Base-by-base conservation (phyloP, 1,140 invertebrate genomes). In the Araneus ventricosus region DNA sequence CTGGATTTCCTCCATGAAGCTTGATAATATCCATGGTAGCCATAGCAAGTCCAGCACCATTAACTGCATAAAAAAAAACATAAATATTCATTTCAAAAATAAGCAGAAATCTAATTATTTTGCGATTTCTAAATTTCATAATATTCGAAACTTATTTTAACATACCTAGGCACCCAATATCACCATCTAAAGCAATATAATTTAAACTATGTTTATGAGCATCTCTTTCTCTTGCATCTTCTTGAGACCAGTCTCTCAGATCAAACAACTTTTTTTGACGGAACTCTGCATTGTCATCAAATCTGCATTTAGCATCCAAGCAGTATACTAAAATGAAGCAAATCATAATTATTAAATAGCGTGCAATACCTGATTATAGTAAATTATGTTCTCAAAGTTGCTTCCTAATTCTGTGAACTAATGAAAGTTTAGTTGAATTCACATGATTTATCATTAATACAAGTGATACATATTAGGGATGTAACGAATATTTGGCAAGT, bases 1-100 rank as follows among this genome's bases (percentile, higher is more conserved):
- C 99, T 24, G 99, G 99, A 94, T 97, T 97, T 63, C 99, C 99
- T 75, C 98, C 98, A 95, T 99, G 98, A 2, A 99, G 95, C 95
- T 98, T 98, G 70, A 99, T 99, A 57, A 99, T 98, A 95, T 99
- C 98, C 98, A 99, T 99, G n/a, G 98, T 99, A 41, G 98, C 99
- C 99, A 99, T 99, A 10, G 99, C 99, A n/a, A 99, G 96, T 39
- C 99, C 99, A 94, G 99, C 99, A 34, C 99, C 99, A 96, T 99
- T 99, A 0, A 99, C 99, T 96, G 17, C n/a, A 59, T n/a, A n/a
- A 8, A 41, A 63, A 39, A 41, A 88, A 67, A 59, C 22, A 37
- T 6, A 37, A 90, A 61, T 22, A 17, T 30, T 0, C 6, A 61
- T 22, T 24, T 37, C 2, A 39, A 4, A 63, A 37, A 30, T 24